Evolutionary conservation across 2,888 invertebrate genomes (phyloP).

Genomic region (Nebria brevicollis): DNA sequence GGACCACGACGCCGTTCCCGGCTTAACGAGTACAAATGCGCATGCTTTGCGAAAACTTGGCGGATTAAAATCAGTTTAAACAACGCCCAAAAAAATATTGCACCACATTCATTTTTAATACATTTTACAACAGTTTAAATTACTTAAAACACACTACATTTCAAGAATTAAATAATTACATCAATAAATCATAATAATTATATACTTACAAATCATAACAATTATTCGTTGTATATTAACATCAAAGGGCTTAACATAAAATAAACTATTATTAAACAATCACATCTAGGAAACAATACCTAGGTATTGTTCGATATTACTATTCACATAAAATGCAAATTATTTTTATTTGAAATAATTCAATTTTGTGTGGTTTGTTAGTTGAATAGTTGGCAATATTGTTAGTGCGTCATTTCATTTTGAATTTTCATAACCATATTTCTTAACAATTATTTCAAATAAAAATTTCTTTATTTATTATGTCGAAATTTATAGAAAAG

Average conservation of each 20-base stretch:
- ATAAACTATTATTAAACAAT: too few relatives aligned
- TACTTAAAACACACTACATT: background rate
- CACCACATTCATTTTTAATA: background rate
- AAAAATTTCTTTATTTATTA: background rate
- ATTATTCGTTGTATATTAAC: too few relatives aligned
- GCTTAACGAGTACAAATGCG: conserved; percentile 39
- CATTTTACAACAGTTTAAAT: background rate
- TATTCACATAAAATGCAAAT: too few relatives aligned
- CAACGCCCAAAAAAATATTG: background rate
- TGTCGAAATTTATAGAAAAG: background rate
- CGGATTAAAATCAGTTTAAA: background rate
- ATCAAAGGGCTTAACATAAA: too few relatives aligned
- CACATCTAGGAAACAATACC: too few relatives aligned
- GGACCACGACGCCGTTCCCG: conserved; percentile 43
- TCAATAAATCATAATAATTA: too few relatives aligned
- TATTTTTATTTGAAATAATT: background rate
- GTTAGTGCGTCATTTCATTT: background rate
- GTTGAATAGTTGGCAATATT: conserved; percentile 1
- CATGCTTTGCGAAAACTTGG: conserved; percentile 17
- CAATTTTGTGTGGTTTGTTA: background rate
- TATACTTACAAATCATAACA: too few relatives aligned
- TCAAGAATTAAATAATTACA: too few relatives aligned
- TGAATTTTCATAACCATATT: conserved; percentile 10
- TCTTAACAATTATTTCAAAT: background rate
- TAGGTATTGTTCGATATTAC: too few relatives aligned